phyloP scores from a whole-genome alignment of 2,113 vertebrate species.

The Cottus gobio region DNA sequence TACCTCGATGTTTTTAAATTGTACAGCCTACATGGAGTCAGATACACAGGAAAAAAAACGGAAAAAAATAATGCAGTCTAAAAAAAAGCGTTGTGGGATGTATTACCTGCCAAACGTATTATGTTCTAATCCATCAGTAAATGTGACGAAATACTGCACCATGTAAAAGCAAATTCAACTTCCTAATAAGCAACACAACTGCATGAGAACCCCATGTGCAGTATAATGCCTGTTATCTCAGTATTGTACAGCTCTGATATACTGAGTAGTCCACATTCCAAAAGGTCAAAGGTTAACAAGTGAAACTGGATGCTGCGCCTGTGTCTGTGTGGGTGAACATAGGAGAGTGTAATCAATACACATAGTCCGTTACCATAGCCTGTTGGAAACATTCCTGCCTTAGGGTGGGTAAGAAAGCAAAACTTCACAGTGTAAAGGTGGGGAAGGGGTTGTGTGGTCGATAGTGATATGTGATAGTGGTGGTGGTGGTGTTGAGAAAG shows the following conservation, averaged over 20 bases:
- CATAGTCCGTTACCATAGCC: conserved; percentile 46
- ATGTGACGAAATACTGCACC: not conserved
- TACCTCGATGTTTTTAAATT: conserved; percentile 45
- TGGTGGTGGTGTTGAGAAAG: conserved; percentile 53
- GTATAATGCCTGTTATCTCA: conserved; percentile 11
- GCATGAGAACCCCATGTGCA: not conserved
- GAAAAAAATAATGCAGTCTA: conserved; percentile 44
- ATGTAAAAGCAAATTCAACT: conserved; percentile 30
- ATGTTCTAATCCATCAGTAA: conserved; percentile 34
- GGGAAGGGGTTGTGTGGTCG: conserved; percentile 53
- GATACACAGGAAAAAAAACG: conserved; percentile 30
- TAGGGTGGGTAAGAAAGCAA: conserved; percentile 63
- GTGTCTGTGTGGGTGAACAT: conserved; percentile 74
- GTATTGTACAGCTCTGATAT: conserved; percentile 25
- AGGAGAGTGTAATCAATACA: conserved; percentile 72
- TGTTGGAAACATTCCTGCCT: conserved; percentile 68
- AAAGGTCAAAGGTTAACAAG: conserved; percentile 73
- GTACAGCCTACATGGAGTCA: conserved; percentile 14
- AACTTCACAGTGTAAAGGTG: conserved; percentile 54
- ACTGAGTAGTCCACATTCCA: conserved; percentile 47
- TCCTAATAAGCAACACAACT: conserved; percentile 19
- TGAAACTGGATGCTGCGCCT: conserved; percentile 64
- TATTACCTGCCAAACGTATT: conserved; percentile 47
- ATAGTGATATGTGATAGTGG: conserved; percentile 56
- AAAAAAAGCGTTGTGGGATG: conserved; percentile 28